A percentile compares a stretch with the other conserved stretches of the same genome.
Evolutionary conservation across 2,113 vertebrate genomes (phyloP).

Genomic region (Ctenomys sociabilis): DNA sequence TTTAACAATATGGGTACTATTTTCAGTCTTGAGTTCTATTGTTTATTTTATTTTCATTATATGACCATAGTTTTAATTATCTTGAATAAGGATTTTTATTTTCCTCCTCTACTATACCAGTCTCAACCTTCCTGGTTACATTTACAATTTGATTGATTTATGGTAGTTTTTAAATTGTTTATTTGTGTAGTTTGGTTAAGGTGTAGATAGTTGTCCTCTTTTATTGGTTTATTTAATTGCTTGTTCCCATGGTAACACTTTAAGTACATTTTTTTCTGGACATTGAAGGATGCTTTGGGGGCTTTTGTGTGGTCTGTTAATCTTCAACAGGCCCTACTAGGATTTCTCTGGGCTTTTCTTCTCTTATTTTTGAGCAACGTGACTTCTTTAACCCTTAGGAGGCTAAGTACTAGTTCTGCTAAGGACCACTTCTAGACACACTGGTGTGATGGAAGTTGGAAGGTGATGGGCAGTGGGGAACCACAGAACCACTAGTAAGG

Average conservation of each 20-base stretch:
- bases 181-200: conserved; percentile 81
- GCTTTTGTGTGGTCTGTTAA: conserved; percentile 83
- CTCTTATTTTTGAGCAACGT: conserved; percentile 55
- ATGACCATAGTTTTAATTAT: conserved; percentile 34
- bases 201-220: conserved; percentile 83
- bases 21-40: neutral
- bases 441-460: neutral
- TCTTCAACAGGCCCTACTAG: conserved; percentile 81
- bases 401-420: neutral
- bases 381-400: conserved; percentile 80
- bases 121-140: conserved; percentile 69
- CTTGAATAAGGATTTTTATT: neutral
- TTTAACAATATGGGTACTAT: conserved; percentile 15
- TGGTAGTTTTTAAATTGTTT: conserved; percentile 79
- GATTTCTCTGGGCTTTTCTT: conserved; percentile 71
- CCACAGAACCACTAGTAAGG: neutral
- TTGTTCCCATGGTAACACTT: conserved; percentile 85
- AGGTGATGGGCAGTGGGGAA: neutral
- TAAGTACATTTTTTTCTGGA: conserved; percentile 80
- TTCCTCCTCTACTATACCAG: conserved; percentile 36
- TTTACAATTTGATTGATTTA: conserved; percentile 81
- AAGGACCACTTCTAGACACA: neutral
- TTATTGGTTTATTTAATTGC: conserved; percentile 86
- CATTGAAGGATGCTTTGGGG: conserved; percentile 83
- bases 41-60: conserved; percentile 42